Conservation (phyloP, 2,888 invertebrate genomes). For the Brenthis ino region DNA sequence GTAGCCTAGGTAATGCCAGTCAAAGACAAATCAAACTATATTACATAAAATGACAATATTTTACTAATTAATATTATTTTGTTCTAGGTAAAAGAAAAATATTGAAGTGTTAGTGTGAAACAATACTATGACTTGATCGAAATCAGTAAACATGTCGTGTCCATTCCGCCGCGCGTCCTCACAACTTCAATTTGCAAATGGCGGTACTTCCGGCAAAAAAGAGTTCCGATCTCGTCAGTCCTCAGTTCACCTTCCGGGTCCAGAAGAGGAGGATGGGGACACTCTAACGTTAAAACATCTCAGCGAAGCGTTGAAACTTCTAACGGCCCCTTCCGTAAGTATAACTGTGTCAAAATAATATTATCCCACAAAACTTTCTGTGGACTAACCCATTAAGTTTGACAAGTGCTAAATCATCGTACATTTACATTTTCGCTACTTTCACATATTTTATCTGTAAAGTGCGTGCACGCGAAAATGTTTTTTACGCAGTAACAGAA, state of each 20-base stretch:
- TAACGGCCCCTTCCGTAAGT: conserved; percentile 92
- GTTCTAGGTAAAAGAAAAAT: conserved; percentile 33
- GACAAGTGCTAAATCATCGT: too few relatives aligned
- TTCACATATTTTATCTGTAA: too few relatives aligned
- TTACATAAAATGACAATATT: too few relatives aligned
- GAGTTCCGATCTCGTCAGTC: conserved; percentile 84
- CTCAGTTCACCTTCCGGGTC: conserved; percentile 84
- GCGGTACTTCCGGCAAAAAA: conserved; percentile 66
- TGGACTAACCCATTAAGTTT: too few relatives aligned
- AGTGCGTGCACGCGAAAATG: too few relatives aligned
- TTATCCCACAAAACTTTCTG: neutral
- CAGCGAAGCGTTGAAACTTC: conserved; percentile 89
- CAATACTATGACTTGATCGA: conserved; percentile 41
- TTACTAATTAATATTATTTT: conserved; percentile 8
- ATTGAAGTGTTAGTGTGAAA: conserved; percentile 28
- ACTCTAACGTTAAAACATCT: conserved; percentile 90
- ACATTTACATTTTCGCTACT: too few relatives aligned
- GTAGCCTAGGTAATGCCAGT: too few relatives aligned
- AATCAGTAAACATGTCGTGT: conserved; percentile 68
- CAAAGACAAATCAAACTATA: too few relatives aligned
- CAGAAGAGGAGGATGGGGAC: conserved; percentile 84
- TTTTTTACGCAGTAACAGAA: too few relatives aligned
- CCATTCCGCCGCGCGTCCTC: conserved; percentile 82
- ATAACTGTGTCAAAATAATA: conserved; percentile 5
- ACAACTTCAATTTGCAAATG: conserved; percentile 80